Evolutionary conservation across 2,888 invertebrate genomes (phyloP).

Genomic region (Therioaphis trifolii): DNA sequence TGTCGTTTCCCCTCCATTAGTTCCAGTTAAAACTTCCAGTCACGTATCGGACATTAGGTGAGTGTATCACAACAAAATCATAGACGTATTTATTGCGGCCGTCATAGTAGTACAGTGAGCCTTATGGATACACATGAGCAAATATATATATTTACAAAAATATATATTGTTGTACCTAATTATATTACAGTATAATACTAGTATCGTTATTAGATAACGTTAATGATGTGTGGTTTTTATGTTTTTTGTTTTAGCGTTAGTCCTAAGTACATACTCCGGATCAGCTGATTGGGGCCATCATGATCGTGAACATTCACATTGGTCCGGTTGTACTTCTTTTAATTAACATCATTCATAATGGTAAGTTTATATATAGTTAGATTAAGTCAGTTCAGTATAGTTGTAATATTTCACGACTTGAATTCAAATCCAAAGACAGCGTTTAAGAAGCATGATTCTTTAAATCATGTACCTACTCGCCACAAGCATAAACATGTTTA

Average conservation of each 20-base stretch:
- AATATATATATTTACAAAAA: neutral
- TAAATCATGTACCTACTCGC: too few relatives aligned
- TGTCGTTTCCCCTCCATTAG: slow-evolving; percentile 27
- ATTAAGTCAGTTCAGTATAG: neutral
- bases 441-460: too few relatives aligned
- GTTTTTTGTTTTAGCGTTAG: slow-evolving; percentile 11
- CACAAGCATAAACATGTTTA: too few relatives aligned
- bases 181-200: neutral
- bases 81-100: slow-evolving; percentile 12
- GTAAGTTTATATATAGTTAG: slow-evolving; percentile 32
- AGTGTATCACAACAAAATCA: slow-evolving; percentile 44
- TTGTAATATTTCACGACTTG: neutral
- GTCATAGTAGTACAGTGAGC: slow-evolving; percentile 21
- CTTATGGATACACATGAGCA: neutral
- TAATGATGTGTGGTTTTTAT: slow-evolving; percentile 5
- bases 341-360: slow-evolving; percentile 48
- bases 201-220: neutral
- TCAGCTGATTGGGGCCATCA: slow-evolving; percentile 34
- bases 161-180: neutral
- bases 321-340: slow-evolving; percentile 55
- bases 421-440: neutral
- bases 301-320: slow-evolving; percentile 52
- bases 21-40: slow-evolving; percentile 49
- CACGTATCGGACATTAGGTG: slow-evolving; percentile 49
- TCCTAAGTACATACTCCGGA: slow-evolving; percentile 31